phyloP scores from a whole-genome alignment of 2,888 invertebrate genomes.

The Listrodromus nycthemerus region DNA sequence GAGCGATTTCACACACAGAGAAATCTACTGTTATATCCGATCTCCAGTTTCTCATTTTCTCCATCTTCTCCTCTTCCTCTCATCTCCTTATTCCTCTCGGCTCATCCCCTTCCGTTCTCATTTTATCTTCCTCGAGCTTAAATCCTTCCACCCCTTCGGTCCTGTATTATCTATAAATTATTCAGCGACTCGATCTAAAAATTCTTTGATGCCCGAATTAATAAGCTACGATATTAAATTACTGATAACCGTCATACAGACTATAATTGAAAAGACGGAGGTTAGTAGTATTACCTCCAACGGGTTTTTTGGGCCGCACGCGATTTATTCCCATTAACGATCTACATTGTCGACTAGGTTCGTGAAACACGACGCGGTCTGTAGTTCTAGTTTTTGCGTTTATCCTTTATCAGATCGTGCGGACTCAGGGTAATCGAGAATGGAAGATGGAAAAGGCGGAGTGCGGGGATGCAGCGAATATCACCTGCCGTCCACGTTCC shows the following conservation, averaged over 20 bases:
- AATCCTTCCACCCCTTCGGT: neutral
- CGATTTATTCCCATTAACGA: conserved; percentile 16
- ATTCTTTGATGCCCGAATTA: conserved; percentile 55
- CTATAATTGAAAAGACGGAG: neutral
- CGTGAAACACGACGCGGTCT: conserved; percentile 13
- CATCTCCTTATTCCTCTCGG: conserved; percentile 22
- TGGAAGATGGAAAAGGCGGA: conserved; percentile 18
- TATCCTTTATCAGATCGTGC: conserved; percentile 21
- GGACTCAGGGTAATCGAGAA: conserved; percentile 8
- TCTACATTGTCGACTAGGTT: neutral
- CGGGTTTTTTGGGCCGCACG: neutral
- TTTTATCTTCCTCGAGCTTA: conserved; percentile 53
- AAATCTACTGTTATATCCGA: conserved; percentile 42
- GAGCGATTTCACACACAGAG: conserved; percentile 35
- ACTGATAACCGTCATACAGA: neutral
- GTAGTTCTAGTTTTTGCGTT: conserved; percentile 23
- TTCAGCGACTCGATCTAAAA: conserved; percentile 50
- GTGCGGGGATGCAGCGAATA: neutral
- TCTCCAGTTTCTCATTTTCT: conserved; percentile 54
- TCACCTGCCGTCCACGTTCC: conserved; percentile 14
- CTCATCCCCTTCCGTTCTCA: conserved; percentile 30
- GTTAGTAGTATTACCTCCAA: neutral
- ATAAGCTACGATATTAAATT: conserved; percentile 33
- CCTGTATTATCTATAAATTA: conserved; percentile 60
- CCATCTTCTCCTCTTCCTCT: conserved; percentile 19